Conservation (phyloP, 2,888 invertebrate species). For the Petrophora chlorosata region DNA sequence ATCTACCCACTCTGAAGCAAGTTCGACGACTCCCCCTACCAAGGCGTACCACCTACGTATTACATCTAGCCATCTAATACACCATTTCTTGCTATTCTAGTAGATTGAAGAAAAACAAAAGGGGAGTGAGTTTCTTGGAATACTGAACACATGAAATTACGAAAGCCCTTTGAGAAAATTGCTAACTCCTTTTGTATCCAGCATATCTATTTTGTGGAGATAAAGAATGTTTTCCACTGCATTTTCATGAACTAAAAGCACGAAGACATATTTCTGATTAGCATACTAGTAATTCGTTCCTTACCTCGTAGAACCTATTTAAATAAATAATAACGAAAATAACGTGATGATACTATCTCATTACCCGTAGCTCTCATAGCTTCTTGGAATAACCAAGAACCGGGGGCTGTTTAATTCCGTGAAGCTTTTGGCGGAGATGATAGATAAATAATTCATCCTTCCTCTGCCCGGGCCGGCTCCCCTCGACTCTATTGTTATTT, state of each 20-base stretch:
- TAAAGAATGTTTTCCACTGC: background rate
- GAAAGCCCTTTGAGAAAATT: conserved; percentile 37
- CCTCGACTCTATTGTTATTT: conserved; percentile 58
- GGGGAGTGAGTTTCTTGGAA: conserved; percentile 40
- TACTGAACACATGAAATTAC: conserved; percentile 41
- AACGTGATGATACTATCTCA: no score
- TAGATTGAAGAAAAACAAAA: conserved; percentile 54
- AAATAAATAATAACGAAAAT: no score
- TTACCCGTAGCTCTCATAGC: no score
- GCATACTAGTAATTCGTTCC: no score
- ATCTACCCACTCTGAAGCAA: conserved; percentile 30
- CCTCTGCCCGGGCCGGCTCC: conserved; percentile 41
- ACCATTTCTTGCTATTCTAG: conserved; percentile 38
- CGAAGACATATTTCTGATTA: no score
- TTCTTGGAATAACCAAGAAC: conserved; percentile 25
- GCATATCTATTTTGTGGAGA: background rate
- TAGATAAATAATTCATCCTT: conserved; percentile 48
- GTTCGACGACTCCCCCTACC: conserved; percentile 53
- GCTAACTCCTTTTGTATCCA: background rate
- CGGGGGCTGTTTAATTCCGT: conserved; percentile 44
- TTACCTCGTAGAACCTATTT: no score
- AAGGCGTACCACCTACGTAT: conserved; percentile 37
- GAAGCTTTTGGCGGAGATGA: conserved; percentile 40
- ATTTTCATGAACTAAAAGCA: conserved; percentile 5
- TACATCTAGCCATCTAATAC: conserved; percentile 14